Base-by-base conservation (phyloP, 2,888 invertebrate species). In the Acanthosepion lycidas region DNA sequence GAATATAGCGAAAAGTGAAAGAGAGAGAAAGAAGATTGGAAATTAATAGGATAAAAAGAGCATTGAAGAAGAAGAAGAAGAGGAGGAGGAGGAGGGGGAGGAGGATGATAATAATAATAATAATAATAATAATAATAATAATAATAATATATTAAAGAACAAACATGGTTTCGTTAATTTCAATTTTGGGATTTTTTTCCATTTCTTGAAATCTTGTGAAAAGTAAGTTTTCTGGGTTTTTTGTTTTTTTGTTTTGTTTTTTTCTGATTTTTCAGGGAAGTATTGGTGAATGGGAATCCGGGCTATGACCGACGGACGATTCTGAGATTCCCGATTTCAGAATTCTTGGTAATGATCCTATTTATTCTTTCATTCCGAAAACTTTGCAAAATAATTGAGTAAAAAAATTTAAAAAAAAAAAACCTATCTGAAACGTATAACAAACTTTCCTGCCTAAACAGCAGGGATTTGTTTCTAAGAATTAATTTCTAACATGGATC, bases 381-480 rank as follows among this genome's bases (percentile, higher is more conserved):
- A 12, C 8, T 33, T n/a, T 33, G 78, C 33, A 78, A 78, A 78
- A 78, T 15, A 33, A 78, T 23, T 5, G 33, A 78, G 15, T 33
- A n/a, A 78, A 33, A 15, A 12, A 15, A 42, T 42, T 42, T 33
- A 33, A 33, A 33, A 78, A 78, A 5, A 78, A n/a, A 78, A 33
- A 15, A 12, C 4, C 78, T n/a, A 78, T 78, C 12, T 5, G 12
- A 18, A 9, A 33, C 33, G 78, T n/a, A 78, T 78, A 78, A 78
- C n/a, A 78, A 78, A n/a, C 33, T n/a, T 8, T 78, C 78, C 78
- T 9, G 12, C n/a, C 5, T n/a, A 78, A 78, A 78, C 78, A 0
- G 78, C 9, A 78, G n/a, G n/a, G 78, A 78, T 78, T 78, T 78
- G n/a, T 78, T 78, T 78, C n/a, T 78, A 78, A 78, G 78, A 78